phyloP scores from a whole-genome alignment of 2,797 vertebrate species.

The Telmatherina bonti region DNA sequence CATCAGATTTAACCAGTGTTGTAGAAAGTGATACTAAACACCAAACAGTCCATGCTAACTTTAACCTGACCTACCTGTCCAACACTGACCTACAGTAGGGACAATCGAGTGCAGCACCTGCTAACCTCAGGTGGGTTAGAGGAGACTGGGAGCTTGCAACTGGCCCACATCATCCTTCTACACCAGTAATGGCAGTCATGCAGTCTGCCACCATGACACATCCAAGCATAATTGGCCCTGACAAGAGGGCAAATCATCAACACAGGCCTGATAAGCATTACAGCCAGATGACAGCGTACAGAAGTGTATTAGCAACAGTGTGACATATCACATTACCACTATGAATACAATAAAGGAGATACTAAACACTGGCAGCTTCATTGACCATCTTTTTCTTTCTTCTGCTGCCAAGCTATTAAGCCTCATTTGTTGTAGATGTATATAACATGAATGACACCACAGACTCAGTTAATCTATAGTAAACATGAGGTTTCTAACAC shows the following conservation, averaged over 20 bases:
- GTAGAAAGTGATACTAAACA: slow-evolving; percentile 10
- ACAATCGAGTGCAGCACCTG: slow-evolving; percentile 64
- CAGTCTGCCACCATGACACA: slow-evolving; percentile 89
- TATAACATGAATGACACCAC: slow-evolving; percentile 86
- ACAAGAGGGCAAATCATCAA: slow-evolving; percentile 98
- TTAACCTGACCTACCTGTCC: slow-evolving; percentile 63
- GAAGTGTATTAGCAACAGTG: slow-evolving; percentile 93
- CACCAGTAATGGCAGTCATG: slow-evolving; percentile 78
- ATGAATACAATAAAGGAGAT: slow-evolving; percentile 98
- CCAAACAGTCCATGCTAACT: slow-evolving; percentile 46
- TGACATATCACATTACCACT: slow-evolving; percentile 99
- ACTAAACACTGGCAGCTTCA: slow-evolving; percentile 94
- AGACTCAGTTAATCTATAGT: slow-evolving; percentile 66
- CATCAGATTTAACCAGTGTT: slow-evolving; percentile 18
- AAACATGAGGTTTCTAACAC: slow-evolving; percentile 41
- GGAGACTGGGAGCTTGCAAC: slow-evolving; percentile 48
- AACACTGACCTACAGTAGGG: slow-evolving; percentile 51
- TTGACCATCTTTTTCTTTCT: slow-evolving; percentile 91
- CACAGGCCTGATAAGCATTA: slow-evolving; percentile 98
- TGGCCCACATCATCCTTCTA: slow-evolving; percentile 67
- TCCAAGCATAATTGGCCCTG: slow-evolving; percentile 96
- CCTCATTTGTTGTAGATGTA: slow-evolving; percentile 92
- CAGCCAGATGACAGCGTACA: slow-evolving; percentile 98
- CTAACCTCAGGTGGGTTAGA: slow-evolving; percentile 56
- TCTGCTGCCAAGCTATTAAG: slow-evolving; percentile 90